Conservation (phyloP, 2,113 vertebrate species). For the Kryptolebias marmoratus region DNA sequence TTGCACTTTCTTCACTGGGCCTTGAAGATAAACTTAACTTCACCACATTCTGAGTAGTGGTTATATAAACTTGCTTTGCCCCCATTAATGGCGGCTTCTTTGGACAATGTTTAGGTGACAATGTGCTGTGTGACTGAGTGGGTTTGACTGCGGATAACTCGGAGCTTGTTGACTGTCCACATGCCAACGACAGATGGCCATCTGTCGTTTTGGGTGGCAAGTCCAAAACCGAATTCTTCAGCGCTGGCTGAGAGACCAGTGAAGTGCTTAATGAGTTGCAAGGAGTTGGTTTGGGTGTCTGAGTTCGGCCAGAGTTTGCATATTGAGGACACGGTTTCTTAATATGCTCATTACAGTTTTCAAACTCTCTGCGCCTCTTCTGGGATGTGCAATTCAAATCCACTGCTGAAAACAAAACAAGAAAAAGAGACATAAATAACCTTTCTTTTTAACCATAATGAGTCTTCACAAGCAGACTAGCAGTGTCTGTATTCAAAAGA, state of each 20-base stretch:
- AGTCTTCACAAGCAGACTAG: neutral
- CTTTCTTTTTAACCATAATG: neutral
- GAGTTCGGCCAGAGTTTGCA: constrained; percentile 2
- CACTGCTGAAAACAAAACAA: constrained; percentile 19
- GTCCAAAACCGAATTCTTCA: constrained; percentile 2
- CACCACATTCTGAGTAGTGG: neutral
- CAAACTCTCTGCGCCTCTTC: constrained; percentile 53
- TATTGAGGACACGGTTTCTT: constrained; percentile 47
- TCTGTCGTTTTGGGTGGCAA: constrained; percentile 16
- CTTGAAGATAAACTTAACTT: neutral
- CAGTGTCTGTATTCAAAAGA: neutral
- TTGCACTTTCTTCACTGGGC: constrained; percentile 9
- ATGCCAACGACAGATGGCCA: neutral
- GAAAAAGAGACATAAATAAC: neutral
- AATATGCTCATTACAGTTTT: constrained; percentile 4
- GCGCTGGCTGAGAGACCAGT: neutral
- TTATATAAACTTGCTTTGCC: constrained; percentile 30
- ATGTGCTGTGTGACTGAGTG: constrained; percentile 11
- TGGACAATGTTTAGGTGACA: neutral
- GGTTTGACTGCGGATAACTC: constrained; percentile 2
- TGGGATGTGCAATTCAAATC: constrained; percentile 12
- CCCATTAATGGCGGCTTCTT: neutral
- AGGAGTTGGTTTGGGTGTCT: constrained; percentile 1
- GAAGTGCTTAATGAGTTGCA: neutral
- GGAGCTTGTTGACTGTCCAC: constrained; percentile 6